Percentiles rank a stretch among this genome's conserved stretches.
phyloP scores from a whole-genome alignment of 2,113 vertebrate genomes.

The Zosterops japonicus region DNA sequence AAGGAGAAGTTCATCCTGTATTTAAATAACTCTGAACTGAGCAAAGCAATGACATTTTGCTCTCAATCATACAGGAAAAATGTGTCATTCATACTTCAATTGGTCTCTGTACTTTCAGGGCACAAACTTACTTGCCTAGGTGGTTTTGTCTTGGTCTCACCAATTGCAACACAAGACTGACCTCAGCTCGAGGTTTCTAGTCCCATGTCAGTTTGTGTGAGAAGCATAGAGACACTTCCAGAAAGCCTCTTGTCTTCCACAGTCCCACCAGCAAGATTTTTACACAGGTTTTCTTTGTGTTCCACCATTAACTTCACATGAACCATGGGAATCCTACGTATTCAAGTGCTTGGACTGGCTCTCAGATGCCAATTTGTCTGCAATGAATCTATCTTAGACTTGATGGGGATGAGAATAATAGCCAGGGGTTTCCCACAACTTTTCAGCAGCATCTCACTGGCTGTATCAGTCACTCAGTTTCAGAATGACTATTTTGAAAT shows the following conservation, averaged over 20 bases:
- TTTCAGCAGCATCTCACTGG: not conserved
- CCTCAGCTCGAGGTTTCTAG: not conserved
- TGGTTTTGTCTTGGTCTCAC: not conserved
- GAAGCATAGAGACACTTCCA: not conserved
- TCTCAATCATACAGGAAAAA: not conserved
- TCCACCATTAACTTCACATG: not conserved
- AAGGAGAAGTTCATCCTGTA: not conserved
- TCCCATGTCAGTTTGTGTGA: not conserved
- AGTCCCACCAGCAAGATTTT: not conserved
- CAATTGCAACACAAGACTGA: not conserved
- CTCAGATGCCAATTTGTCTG: not conserved
- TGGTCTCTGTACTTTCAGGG: not conserved
- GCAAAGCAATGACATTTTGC: not conserved
- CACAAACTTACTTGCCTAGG: not conserved
- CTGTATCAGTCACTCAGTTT: not conserved
- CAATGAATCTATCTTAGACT: not conserved
- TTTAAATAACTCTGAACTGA: not conserved
- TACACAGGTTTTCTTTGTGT: not conserved
- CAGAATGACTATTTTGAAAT: not conserved
- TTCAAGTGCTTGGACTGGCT: not conserved
- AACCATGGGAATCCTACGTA: not conserved
- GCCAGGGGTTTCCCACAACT: not conserved
- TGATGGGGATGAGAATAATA: not conserved
- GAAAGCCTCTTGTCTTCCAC: not conserved
- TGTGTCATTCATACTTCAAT: not conserved